A percentile compares a stretch with the other conserved stretches of the same genome.
Evolutionary conservation across 2,113 vertebrate genomes (phyloP).

Genomic region (Rhegmatorhina hoffmannsi): DNA sequence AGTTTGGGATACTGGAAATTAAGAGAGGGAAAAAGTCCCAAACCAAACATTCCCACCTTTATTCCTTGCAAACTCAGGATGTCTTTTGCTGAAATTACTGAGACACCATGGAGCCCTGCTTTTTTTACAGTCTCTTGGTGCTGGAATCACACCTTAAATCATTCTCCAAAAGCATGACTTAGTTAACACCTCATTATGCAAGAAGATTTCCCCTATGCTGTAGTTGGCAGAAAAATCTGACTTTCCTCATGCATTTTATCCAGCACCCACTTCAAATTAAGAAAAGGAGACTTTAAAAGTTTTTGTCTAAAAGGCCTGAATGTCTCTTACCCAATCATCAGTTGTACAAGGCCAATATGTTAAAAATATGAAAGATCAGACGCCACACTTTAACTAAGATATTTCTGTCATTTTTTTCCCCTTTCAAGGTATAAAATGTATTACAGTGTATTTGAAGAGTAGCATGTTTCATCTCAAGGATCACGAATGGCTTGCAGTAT

Average conservation of each 20-base stretch:
- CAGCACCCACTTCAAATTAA: slow-evolving; percentile 20
- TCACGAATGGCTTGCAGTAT: background rate
- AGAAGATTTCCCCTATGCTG: slow-evolving; percentile 35
- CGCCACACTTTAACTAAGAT: background rate
- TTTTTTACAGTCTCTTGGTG: background rate
- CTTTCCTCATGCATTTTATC: slow-evolving; percentile 14
- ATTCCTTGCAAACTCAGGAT: slow-evolving; percentile 39
- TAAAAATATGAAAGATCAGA: background rate
- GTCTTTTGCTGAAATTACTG: slow-evolving; percentile 2
- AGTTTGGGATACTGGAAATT: background rate
- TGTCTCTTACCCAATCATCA: background rate
- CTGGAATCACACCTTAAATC: slow-evolving; percentile 59
- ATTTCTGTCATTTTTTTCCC: background rate
- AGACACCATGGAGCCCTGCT: background rate
- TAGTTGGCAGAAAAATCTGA: slow-evolving; percentile 12
- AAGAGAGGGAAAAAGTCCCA: background rate
- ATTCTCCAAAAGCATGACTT: slow-evolving; percentile 41
- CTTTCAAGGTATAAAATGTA: background rate
- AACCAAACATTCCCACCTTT: slow-evolving; percentile 21
- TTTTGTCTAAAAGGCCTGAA: background rate
- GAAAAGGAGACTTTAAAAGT: background rate
- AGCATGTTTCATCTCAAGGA: slow-evolving; percentile 19
- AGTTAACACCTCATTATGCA: slow-evolving; percentile 48
- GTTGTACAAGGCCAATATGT: background rate
- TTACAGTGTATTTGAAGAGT: slow-evolving; percentile 42